Base-by-base conservation (phyloP, 2,113 vertebrate species). In the Ibidorhyncha struthersii region DNA sequence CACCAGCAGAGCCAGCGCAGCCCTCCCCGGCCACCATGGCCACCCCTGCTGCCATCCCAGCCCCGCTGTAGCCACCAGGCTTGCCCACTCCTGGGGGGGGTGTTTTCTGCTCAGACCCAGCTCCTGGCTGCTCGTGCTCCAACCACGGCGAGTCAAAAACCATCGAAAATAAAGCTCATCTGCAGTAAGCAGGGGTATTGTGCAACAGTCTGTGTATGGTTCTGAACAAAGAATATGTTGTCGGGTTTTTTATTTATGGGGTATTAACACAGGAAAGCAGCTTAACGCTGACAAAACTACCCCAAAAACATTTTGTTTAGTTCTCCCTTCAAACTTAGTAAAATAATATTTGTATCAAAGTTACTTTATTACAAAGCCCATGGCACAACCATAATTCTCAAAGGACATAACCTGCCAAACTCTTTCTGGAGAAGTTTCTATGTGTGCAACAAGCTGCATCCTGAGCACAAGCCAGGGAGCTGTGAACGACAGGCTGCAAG, bases 31-130 rank as follows among this genome's bases (percentile, higher is more conserved):
- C n/a, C 58, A 58, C 58, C 52, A 2, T 0, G 6, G 70, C 55
- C 86, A 70, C 19, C 45, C n/a, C 15, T 12, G 52, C 53, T 70
- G 49, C 66, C 17, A 3, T 22, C 32, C 56, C 84, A 50, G 63
- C 43, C 59, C 67, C 1, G 2, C 82, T 16, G n/a, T 21, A 30
- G 40, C 9, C 19, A 13, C 38, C 4, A 1, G 18, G 3, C 36
- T 70, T 1, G 1, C 8, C 36, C 13, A 16, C 36, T 63, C 26
- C 40, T 2, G 0, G 7, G 14, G 14, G 20, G 32, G 6, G 38
- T 82, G 23, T 5, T 18, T n/a, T 52, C 58, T 72, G 72, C 67
- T 49, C 38, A 69, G 56, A 13, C 18, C 22, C 32, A 27, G 21
- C 41, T 52, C 43, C 11, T 13, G 59, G 25, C 29, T 41, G 65